Conservation (phyloP, 2,113 vertebrate genomes). For the Accipiter virgatus region DNA sequence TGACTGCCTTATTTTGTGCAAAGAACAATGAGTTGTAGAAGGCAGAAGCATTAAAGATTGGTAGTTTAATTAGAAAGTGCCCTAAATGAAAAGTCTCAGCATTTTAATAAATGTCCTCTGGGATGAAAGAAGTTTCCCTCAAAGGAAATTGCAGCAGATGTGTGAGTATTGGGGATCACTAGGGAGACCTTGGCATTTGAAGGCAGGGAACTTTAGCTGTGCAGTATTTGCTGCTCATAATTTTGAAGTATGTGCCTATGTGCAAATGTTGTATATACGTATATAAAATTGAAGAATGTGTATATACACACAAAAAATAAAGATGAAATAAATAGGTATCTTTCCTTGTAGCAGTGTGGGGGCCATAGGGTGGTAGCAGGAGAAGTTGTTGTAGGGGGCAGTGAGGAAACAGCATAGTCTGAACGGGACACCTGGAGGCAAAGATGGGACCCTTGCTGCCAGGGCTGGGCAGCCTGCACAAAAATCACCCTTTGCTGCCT, state of each 20-base stretch:
- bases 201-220: not conserved
- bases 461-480: not conserved
- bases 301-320: not conserved
- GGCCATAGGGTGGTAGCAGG: not conserved
- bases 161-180: not conserved
- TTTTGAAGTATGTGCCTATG: not conserved
- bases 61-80: too few relatives aligned
- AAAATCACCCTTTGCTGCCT: not conserved
- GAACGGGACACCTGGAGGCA: not conserved
- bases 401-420: not conserved
- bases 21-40: constrained; percentile 17
- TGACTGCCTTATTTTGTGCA: not conserved
- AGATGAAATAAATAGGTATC: not conserved
- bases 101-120: not conserved
- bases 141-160: not conserved
- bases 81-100: not conserved
- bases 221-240: not conserved
- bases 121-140: not conserved
- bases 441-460: not conserved
- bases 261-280: not conserved
- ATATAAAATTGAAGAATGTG: not conserved
- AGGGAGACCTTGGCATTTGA: not conserved
- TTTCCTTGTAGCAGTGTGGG: not conserved
- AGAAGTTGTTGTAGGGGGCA: not conserved
- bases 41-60: not conserved